Percentiles rank a stretch among this genome's conserved stretches.
phyloP scores from a whole-genome alignment of 2,797 vertebrate genomes.

The Chloroceryle inda region DNA sequence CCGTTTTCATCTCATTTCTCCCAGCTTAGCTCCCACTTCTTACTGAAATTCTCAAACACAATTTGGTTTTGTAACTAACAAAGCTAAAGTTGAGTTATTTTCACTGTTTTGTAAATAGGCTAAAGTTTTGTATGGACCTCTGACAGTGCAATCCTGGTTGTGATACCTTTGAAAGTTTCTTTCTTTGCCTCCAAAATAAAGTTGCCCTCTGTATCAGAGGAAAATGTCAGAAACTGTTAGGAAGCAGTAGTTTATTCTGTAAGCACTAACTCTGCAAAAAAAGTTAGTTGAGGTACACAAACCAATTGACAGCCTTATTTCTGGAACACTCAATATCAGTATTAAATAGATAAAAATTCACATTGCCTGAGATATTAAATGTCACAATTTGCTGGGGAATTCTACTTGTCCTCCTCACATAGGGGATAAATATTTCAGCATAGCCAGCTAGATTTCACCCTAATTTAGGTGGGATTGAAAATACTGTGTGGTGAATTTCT shows the following conservation, averaged over 20 bases:
- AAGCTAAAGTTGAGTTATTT: neutral
- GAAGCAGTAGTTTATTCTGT: neutral
- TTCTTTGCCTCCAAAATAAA: neutral
- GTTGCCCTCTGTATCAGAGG: neutral
- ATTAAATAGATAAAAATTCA: neutral
- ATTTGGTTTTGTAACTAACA: neutral
- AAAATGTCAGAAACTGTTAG: neutral
- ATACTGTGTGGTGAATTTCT: neutral
- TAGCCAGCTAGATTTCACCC: neutral
- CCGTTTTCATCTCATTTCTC: neutral
- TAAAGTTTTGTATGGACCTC: neutral
- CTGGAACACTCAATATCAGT: neutral
- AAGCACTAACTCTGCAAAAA: neutral
- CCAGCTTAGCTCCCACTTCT: neutral
- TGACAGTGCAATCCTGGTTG: neutral
- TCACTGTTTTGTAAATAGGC: neutral
- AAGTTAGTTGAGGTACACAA: neutral
- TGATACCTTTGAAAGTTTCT: neutral
- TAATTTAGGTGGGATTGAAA: neutral
- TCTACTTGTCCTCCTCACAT: neutral
- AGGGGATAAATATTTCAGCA: neutral
- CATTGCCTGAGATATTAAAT: neutral
- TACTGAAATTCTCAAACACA: neutral
- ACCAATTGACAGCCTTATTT: neutral
- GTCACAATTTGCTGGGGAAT: neutral